Conservation (phyloP, 2,113 vertebrate species). For the Ophiodon elongatus region DNA sequence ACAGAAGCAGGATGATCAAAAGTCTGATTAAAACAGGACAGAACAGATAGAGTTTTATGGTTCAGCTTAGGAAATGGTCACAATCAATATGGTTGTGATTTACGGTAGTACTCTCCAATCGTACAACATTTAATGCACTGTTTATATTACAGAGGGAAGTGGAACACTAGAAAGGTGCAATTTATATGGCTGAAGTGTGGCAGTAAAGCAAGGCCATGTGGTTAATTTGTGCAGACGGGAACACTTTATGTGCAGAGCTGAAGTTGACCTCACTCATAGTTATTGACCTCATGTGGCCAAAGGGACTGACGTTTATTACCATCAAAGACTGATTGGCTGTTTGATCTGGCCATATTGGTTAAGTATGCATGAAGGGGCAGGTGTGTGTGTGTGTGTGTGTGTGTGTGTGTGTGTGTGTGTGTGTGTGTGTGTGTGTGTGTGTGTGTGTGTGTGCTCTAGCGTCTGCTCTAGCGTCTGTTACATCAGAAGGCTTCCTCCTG, state of each 20-base stretch:
- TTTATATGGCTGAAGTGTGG: not conserved
- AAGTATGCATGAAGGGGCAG: slow-evolving; percentile 33
- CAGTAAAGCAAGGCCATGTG: not conserved
- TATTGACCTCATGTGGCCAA: slow-evolving; percentile 34
- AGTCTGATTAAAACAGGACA: not conserved
- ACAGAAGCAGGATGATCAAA: not conserved
- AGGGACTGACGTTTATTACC: slow-evolving; percentile 26
- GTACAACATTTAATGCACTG: not conserved
- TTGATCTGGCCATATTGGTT: slow-evolving; percentile 41
- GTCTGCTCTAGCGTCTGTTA: not conserved
- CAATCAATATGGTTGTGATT: not conserved
- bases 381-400: slow-evolving; percentile 24
- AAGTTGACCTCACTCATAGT: slow-evolving; percentile 22
- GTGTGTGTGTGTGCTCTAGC: not conserved
- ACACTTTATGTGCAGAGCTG: not conserved
- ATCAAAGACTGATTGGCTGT: slow-evolving; percentile 15
- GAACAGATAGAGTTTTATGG: not conserved
- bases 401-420: slow-evolving; percentile 19
- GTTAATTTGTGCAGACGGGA: slow-evolving; percentile 5
- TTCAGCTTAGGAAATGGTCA: not conserved
- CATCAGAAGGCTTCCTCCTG: slow-evolving; percentile 19
- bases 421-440: slow-evolving; percentile 12
- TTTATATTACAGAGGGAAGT: not conserved
- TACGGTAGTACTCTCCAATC: not conserved
- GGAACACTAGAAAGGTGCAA: not conserved